These are phyloP conservation scores for Chymomyza amoena DNA, from an alignment of 2,888 invertebrate species.

Conservation along the genomic window DNA sequence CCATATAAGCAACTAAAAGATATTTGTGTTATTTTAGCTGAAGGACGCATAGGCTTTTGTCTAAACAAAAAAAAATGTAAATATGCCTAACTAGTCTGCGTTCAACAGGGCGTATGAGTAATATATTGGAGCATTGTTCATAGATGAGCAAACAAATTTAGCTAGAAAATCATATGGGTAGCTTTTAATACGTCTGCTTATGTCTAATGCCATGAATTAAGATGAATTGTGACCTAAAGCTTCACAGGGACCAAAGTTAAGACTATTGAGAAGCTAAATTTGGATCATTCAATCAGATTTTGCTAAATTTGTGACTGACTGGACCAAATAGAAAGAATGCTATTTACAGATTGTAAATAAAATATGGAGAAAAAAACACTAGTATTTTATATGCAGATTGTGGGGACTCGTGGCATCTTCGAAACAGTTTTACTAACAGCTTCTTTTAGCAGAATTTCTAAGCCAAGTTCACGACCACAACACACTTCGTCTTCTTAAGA, in stretches of 20 bases:
- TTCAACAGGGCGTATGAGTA: constrained; percentile 37
- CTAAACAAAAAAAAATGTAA: neutral
- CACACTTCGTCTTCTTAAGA: too few relatives aligned
- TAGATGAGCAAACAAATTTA: constrained; percentile 6
- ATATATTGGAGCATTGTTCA: constrained; percentile 28
- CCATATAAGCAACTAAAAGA: neutral
- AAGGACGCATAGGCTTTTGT: constrained; percentile 1
- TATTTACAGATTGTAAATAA: too few relatives aligned
- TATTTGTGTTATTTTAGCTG: neutral
- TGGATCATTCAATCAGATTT: too few relatives aligned
- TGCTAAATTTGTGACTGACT: too few relatives aligned
- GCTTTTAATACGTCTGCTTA: neutral
- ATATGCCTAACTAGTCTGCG: neutral
- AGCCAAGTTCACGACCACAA: too few relatives aligned
- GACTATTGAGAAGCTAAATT: too few relatives aligned
- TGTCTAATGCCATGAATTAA: neutral
- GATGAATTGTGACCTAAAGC: neutral
- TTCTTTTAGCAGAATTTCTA: too few relatives aligned
- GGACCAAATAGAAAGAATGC: too few relatives aligned
- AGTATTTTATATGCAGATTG: too few relatives aligned
- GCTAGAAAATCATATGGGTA: neutral
- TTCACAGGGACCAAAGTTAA: neutral
- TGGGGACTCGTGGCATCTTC: too few relatives aligned
- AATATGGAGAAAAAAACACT: too few relatives aligned
- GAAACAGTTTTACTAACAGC: too few relatives aligned